These are phyloP conservation scores for Sebastes cheni DNA, from an alignment of 2,797 vertebrate genomes.

Conservation along the genomic window DNA sequence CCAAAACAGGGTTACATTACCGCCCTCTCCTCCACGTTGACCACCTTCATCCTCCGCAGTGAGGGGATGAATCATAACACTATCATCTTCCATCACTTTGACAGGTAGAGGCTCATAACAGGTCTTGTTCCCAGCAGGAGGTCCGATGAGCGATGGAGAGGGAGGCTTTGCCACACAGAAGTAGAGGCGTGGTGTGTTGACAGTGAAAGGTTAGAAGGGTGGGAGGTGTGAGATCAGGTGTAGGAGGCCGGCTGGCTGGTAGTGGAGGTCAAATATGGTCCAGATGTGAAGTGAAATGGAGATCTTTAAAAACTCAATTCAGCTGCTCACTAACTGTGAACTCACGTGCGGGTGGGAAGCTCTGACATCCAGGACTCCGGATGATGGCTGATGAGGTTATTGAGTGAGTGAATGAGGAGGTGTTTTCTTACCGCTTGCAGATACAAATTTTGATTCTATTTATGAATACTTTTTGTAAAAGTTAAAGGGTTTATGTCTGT, in stretches of 20 bases:
- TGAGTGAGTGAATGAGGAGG: neutral
- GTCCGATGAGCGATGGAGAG: neutral
- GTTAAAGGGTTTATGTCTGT: neutral
- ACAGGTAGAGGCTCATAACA: slow-evolving; percentile 60
- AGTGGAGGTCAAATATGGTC: slow-evolving; percentile 25
- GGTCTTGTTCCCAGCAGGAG: slow-evolving; percentile 18
- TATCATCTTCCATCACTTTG: slow-evolving; percentile 38
- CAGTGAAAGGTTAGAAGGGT: slow-evolving; percentile 68
- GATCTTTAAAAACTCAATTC: neutral
- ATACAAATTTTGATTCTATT: neutral
- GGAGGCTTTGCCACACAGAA: slow-evolving; percentile 36
- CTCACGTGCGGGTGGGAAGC: neutral
- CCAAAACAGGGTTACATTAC: slow-evolving; percentile 23
- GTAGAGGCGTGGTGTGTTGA: slow-evolving; percentile 59
- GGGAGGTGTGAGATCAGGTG: slow-evolving; percentile 53
- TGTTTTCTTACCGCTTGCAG: neutral
- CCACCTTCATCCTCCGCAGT: neutral
- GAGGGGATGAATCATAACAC: slow-evolving; percentile 33
- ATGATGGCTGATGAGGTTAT: neutral
- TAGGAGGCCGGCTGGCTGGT: neutral
- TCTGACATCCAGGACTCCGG: neutral
- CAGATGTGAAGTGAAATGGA: slow-evolving; percentile 42
- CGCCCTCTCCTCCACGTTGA: neutral
- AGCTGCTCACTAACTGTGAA: neutral
- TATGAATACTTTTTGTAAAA: too few species aligned